Evolutionary conservation across 2,113 vertebrate genomes (phyloP).

Genomic region (Vulpes vulpes): DNA sequence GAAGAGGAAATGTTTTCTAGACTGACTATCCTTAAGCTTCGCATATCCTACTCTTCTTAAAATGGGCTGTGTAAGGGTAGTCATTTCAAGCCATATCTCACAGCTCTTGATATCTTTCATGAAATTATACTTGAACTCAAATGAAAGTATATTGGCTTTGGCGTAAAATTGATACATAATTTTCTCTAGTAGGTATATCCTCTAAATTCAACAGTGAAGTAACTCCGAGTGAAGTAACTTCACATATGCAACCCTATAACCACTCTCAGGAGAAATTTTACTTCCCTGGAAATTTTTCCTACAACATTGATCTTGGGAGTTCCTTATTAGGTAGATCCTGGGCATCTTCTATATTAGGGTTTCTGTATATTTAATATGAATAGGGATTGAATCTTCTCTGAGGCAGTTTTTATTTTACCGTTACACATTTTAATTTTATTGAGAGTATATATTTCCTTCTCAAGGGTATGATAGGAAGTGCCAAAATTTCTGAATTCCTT

Average conservation of each 20-base stretch:
- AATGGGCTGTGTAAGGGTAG: not conserved
- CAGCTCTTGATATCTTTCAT: not conserved
- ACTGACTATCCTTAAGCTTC: not conserved
- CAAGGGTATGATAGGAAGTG: not conserved
- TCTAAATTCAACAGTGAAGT: slow-evolving; percentile 33
- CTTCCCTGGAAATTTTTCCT: not conserved
- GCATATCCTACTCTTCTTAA: not conserved
- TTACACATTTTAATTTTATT: slow-evolving; percentile 34
- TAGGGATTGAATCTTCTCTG: not conserved
- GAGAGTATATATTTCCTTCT: not conserved
- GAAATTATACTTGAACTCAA: slow-evolving; percentile 45
- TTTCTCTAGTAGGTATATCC: slow-evolving; percentile 45
- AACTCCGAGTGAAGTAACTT: slow-evolving; percentile 44
- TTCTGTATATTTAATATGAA: not conserved
- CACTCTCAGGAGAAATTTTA: slow-evolving; percentile 25
- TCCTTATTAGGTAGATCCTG: not conserved
- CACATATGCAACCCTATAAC: slow-evolving; percentile 11
- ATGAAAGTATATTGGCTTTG: slow-evolving; percentile 44
- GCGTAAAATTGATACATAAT: slow-evolving; percentile 35
- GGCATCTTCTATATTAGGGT: not conserved
- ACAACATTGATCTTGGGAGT: not conserved
- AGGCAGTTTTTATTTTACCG: slow-evolving; percentile 22
- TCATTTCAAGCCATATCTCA: slow-evolving; percentile 16
- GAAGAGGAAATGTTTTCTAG: not conserved
- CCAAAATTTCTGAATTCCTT: not conserved